A percentile compares a stretch with the other conserved stretches of the same genome.
phyloP scores from a whole-genome alignment of 2,113 vertebrate genomes.

The Megaceryle maxima region DNA sequence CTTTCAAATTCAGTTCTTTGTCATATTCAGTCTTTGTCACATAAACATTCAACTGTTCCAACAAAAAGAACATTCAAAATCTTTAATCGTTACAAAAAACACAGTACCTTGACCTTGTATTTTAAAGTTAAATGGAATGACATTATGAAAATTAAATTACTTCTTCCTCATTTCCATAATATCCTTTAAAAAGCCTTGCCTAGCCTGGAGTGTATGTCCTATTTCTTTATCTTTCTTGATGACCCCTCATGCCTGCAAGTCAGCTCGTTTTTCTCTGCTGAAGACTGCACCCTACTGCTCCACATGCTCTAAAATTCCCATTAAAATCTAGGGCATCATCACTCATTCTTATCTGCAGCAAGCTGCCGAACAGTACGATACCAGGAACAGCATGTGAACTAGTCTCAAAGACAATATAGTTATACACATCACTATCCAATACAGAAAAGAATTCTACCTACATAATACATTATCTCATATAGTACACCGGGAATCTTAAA shows the following conservation, averaged over 20 bases:
- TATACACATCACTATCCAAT: conserved; percentile 47
- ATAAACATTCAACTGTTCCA: conserved; percentile 30
- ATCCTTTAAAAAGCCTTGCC: conserved; percentile 67
- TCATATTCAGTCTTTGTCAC: conserved; percentile 22
- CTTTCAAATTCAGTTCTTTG: conserved; percentile 25
- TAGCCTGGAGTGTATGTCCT: conserved; percentile 61
- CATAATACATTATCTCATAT: conserved; percentile 31
- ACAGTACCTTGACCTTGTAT: conserved; percentile 69
- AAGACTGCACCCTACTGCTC: conserved; percentile 76
- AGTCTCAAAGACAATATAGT: conserved; percentile 69
- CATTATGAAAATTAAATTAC: conserved; percentile 78
- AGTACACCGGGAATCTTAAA: conserved; percentile 40
- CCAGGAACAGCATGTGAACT: conserved; percentile 67
- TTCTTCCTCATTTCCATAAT: conserved; percentile 78
- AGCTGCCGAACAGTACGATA: conserved; percentile 66
- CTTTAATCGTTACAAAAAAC: conserved; percentile 68
- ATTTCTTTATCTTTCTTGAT: conserved; percentile 81
- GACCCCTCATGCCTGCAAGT: conserved; percentile 77
- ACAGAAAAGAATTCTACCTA: conserved; percentile 61
- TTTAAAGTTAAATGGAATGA: conserved; percentile 72
- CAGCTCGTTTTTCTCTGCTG: conserved; percentile 81
- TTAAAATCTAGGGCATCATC: conserved; percentile 83
- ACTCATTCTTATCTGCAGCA: conserved; percentile 82
- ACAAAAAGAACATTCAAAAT: conserved; percentile 53
- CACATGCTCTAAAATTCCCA: conserved; percentile 73